These are phyloP conservation scores for Mastomys natalensis DNA, from an alignment of 2,113 vertebrate genomes.

Conservation along the genomic window DNA sequence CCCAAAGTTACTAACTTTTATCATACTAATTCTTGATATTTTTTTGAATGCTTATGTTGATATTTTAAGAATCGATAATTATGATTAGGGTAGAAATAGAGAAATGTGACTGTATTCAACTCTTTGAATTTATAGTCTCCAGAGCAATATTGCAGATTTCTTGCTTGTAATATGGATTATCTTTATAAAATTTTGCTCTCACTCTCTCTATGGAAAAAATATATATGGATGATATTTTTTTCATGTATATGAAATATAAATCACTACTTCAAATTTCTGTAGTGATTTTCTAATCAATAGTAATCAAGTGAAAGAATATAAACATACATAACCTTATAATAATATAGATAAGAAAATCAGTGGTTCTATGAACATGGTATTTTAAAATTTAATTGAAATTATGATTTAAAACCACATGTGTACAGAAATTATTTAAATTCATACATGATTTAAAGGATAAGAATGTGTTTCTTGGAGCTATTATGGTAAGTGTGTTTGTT, in stretches of 20 bases:
- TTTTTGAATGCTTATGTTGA: not conserved
- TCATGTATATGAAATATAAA: too few relatives aligned
- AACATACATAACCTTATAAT: not conserved
- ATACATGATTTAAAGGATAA: not conserved
- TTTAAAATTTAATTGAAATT: conserved; percentile 25
- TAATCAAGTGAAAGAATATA: not conserved
- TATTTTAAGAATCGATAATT: not conserved
- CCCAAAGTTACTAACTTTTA: not conserved
- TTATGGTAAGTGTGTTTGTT: not conserved
- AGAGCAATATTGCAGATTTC: not conserved
- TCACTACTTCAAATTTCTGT: not conserved
- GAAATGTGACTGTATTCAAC: not conserved
- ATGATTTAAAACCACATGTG: not conserved
- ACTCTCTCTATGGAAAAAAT: not conserved
- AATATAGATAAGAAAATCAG: not conserved
- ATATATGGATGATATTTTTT: not conserved
- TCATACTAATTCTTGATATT: not conserved
- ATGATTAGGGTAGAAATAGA: not conserved
- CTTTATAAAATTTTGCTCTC: not conserved
- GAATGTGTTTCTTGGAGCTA: not conserved
- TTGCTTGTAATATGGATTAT: not conserved
- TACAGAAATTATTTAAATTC: not conserved
- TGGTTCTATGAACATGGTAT: not conserved
- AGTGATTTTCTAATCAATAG: not conserved
- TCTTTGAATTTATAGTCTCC: not conserved